phyloP scores from a whole-genome alignment of 2,113 vertebrate genomes.

The Nycticorax nycticorax region DNA sequence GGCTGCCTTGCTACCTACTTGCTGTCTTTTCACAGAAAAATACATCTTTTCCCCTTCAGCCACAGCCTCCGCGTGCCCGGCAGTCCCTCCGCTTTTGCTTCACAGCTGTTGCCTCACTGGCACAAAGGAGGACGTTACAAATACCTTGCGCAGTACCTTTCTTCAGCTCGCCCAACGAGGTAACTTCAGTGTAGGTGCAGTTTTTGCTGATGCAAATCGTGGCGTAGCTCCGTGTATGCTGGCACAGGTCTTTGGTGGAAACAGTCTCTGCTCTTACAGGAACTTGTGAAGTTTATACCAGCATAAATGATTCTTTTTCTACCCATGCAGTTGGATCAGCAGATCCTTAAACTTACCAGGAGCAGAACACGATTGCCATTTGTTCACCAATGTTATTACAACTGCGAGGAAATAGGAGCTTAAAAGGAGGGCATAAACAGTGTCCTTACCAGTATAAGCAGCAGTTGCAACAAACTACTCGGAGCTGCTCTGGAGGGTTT shows the following conservation, averaged over 20 bases:
- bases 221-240: not conserved
- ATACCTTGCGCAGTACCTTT: not conserved
- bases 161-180: not conserved
- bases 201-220: not conserved
- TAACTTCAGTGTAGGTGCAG: not conserved
- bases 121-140: rapidly evolving
- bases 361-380: rapidly evolving
- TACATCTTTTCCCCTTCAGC: not conserved
- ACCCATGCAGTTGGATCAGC: not conserved
- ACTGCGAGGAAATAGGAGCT: not conserved
- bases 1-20: not conserved
- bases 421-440: not conserved
- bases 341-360: not conserved
- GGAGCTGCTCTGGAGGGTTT: not conserved
- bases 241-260: not conserved
- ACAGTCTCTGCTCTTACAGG: not conserved
- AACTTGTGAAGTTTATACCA: not conserved
- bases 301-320: not conserved
- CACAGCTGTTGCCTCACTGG: not conserved
- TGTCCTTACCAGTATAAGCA: not conserved
- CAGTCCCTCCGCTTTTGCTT: not conserved
- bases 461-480: not conserved
- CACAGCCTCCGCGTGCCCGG: not conserved
- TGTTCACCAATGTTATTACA: rapidly evolving
- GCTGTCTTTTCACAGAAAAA: not conserved